phyloP scores from a whole-genome alignment of 2,113 vertebrate species.

The Girardinichthys multiradiatus region DNA sequence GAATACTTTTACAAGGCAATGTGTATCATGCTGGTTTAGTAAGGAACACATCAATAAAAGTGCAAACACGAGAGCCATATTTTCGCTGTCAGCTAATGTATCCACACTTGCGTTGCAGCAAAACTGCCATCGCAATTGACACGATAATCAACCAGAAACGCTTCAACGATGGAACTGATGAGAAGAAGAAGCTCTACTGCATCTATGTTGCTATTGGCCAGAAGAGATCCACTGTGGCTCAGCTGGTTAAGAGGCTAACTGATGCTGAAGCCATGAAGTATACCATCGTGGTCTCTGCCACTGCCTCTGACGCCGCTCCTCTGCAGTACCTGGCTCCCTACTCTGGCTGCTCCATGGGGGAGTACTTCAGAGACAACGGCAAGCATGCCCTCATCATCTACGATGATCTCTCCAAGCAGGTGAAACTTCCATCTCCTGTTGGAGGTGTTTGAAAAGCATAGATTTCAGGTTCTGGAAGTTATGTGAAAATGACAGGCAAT shows the following conservation, averaged over 20 bases:
- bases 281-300: slow-evolving; percentile 97
- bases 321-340: slow-evolving; percentile 98
- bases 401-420: slow-evolving; percentile 98
- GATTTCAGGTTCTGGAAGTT: background rate
- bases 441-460: background rate
- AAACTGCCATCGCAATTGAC: slow-evolving; percentile 97
- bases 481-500: background rate
- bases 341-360: slow-evolving; percentile 98
- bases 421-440: slow-evolving; percentile 47
- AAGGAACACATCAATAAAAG: too few relatives aligned
- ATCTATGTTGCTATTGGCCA: slow-evolving; percentile 98
- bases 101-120: slow-evolving; percentile 76
- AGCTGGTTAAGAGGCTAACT: slow-evolving; percentile 96
- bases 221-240: slow-evolving; percentile 97
- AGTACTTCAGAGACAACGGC: slow-evolving; percentile 97
- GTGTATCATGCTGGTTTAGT: too few relatives aligned
- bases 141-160: slow-evolving; percentile 99
- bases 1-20: too few relatives aligned
- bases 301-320: slow-evolving; percentile 94
- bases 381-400: slow-evolving; percentile 98
- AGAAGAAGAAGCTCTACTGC: slow-evolving; percentile 98
- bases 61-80: background rate
- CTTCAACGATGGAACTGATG: slow-evolving; percentile 95
- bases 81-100: background rate
- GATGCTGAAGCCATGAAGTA: slow-evolving; percentile 98